Evolutionary conservation across 2,797 vertebrate species (phyloP), one percentile per base, ranked within the genome.

Genomic region (Sylvia borin): DNA sequence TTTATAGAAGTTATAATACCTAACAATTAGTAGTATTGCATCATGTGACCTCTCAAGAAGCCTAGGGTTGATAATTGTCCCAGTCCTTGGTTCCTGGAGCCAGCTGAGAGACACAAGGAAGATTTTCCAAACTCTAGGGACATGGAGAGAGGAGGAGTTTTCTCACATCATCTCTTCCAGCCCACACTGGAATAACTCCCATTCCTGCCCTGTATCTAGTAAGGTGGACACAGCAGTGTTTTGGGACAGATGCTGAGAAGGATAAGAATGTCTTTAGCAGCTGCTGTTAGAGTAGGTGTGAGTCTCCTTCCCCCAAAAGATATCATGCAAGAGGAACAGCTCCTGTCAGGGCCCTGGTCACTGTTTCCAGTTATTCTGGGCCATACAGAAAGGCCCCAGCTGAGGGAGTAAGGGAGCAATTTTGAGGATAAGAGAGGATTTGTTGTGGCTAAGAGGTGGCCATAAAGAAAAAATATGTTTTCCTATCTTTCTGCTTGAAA

Each of bases 401-500:
- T 47, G 43, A 88, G 60, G 62, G 27, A 79, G 2, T 2, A 4
- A 91, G 66, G 73, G 40, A 76, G 48, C 40, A 76, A 32, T 95
- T 96, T 64, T 88, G 73, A 86, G 73, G 54, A 88, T 48, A 82
- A 38, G 31, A 91, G 50, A 78, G n/a, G 31, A 62, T 92, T 96
- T 90, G 36, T 85, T 94, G 73, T 84, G 92, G 60, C 79, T 88
- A n/a, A 78, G 61, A 90, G n/a, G 34, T 67, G 34, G 55, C 74
- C 85, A 72, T n/a, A 73, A 85, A 76, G 80, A 76, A 91, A 83
- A 81, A 75, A 58, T 6, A 2, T 45, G 29, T 81, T 91, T 91
- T 91, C 55, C 19, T 58, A 48, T 84, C 91, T 92, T 93, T 90
- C 82, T 92, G 27, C 80, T 95, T 78, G 68, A 91, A 93, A 90